Evolutionary conservation across 1,140 invertebrate species (phyloP).

Genomic region (Philopotamus ludificatus): DNA sequence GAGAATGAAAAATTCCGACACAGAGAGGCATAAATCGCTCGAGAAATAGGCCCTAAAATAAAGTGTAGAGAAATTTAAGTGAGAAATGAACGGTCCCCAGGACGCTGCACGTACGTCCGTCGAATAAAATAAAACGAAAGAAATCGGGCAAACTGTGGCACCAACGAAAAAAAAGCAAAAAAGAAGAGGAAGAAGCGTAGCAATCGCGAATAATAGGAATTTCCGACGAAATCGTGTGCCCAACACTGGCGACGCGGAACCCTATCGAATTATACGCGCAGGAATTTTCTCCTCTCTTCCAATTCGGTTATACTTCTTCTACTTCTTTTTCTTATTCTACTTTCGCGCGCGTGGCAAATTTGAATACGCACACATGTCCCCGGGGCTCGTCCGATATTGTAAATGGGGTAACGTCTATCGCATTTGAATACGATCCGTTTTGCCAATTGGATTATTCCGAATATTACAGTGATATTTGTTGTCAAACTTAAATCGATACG

Average conservation of each 20-base stretch:
- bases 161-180: not conserved
- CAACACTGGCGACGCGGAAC: not conserved
- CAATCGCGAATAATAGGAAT: not conserved
- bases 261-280: not conserved
- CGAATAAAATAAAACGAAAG: not conserved
- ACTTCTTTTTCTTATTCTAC: no score
- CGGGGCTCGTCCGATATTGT: not conserved
- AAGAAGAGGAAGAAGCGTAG: not conserved
- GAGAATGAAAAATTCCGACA: slow-evolving; percentile 17
- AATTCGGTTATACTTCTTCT: not conserved
- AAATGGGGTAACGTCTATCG: not conserved
- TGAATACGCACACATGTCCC: not conserved
- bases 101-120: not conserved
- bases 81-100: not conserved
- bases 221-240: not conserved
- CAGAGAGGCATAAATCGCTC: not conserved
- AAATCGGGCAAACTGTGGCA: not conserved
- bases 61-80: slow-evolving; percentile 1
- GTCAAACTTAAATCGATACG: no score
- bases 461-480: no score
- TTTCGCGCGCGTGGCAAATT: not conserved
- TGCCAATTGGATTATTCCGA: not conserved
- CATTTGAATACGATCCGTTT: not conserved
- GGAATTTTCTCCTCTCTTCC: not conserved
- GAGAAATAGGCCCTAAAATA: slow-evolving; percentile 2